A percentile compares a stretch with the other conserved stretches of the same genome.
Conservation (phyloP, 2,113 vertebrate species). For the mouse (Mus musculus) region DNA sequence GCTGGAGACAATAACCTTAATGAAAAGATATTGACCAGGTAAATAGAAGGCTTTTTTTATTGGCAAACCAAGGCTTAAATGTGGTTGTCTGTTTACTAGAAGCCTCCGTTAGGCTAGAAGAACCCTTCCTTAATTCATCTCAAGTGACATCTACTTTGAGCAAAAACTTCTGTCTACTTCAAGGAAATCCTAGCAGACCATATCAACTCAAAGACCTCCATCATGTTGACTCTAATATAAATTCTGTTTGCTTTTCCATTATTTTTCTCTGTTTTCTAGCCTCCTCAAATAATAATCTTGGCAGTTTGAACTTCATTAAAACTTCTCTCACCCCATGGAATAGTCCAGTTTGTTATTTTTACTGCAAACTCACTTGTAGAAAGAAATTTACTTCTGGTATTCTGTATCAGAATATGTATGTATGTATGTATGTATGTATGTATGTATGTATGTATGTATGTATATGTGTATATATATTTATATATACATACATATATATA, state of each 20-base stretch:
- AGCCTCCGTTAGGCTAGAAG: background rate
- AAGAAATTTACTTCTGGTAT: too few species aligned
- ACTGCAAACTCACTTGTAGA: background rate
- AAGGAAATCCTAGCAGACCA: too few species aligned
- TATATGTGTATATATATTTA: background rate
- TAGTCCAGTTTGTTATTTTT: background rate
- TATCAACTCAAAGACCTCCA: background rate
- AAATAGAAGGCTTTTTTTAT: background rate
- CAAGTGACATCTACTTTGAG: too few species aligned
- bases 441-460: background rate
- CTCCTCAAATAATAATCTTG: background rate
- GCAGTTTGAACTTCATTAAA: background rate
- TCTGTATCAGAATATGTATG: background rate
- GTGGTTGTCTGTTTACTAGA: background rate
- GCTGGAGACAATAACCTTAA: background rate
- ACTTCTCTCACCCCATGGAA: background rate
- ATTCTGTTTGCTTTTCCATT: background rate
- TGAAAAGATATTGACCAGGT: background rate
- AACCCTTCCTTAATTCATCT: background rate
- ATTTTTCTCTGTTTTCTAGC: background rate
- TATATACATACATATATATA: too few species aligned
- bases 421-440: background rate
- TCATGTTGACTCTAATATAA: background rate
- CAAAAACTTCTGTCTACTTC: too few species aligned
- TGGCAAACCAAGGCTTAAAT: background rate